Base-by-base conservation (phyloP, 2,888 invertebrate species). In the Gastracanthus pulcherrimus region DNA sequence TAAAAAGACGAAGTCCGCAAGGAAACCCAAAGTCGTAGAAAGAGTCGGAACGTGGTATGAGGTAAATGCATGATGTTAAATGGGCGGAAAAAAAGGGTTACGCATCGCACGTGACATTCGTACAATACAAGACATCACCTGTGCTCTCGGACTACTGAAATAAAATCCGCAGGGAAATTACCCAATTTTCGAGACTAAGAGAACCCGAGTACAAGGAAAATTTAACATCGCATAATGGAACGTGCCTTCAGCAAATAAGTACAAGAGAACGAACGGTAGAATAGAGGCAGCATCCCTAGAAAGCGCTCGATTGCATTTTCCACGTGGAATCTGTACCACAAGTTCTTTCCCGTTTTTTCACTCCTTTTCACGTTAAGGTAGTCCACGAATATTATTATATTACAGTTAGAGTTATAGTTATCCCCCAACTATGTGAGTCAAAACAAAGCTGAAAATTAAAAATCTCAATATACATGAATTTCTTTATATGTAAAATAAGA, bases 161-260 rank as follows among this genome's bases (percentile, higher is more conserved):
- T 1, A 11, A 60, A 60, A 16, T 66, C 66, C 23, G 19, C 26
- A 66, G 66, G 64, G 41, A 66, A 66, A 66, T 66, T 26, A 41
- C 38, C 66, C 41, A 66, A 66, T 66, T 66, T 66, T 36, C 13
- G n/a, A n/a, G n/a, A 6, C 31, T 6, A 2, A 9, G 7, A 62
- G 3, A 62, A n/a, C 36, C n/a, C 19, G 9, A n/a, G n/a, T 16
- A 1, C 7, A 38, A 19, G 36, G 36, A 23, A 36, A 36, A 48
- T 48, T 19, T 48, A 19, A 48, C 48, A 5, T 1, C n/a, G n/a
- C n/a, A n/a, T n/a, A 19, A 48, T 48, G 19, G 19, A 48, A 48
- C 48, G 48, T 16, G 48, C 19, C 6, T 6, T 7, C 48, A 6
- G n/a, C 48, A 48, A 48, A 48, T 48, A 48, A 16, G 5, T 48